Base-by-base conservation (phyloP, 2,888 invertebrate genomes). In the Nebria brevicollis region DNA sequence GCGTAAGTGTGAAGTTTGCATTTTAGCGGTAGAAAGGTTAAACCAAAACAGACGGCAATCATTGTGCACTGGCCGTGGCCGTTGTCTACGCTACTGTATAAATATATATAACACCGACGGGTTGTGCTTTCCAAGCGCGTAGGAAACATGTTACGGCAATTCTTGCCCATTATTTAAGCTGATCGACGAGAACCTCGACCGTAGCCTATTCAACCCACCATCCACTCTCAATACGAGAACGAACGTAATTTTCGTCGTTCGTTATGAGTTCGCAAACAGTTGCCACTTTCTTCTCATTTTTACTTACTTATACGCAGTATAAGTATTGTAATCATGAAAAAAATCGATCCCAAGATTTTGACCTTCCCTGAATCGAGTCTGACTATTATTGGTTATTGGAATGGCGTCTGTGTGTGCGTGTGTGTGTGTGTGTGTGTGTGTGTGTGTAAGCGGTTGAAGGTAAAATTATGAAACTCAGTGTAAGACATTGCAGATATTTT, bases 101-200 rank as follows among this genome's bases (percentile, higher is more conserved):
- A 70, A 70, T 25, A 25, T 70, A 70, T 34, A 34, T 34, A 70
- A 70, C 70, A 25, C 13, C 8, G 70, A 26, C 25, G 25, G 70
- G 70, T 70, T 25, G 70, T 70, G 70, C 11, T 54, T 54, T 70
- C 25, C 70, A 20, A 34, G 70, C 34, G 70, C 20, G 34, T 20
- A 26, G 70, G 70, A 70, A 26, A 70, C 70, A 70, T 25, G 20
- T 25, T 70, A 70, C 70, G 25, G 70, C 70, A 70, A 70, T 70
- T 70, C 70, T 70, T 70, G 70, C 26, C 70, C 70, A 70, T 70
- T 70, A 70, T 70, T 70, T 70, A 70, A 70, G 34, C 70, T 70
- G 70, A 70, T 70, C 34, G 70, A 70, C 70, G 70, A 70, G 25
- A 70, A 25, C 25, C 11, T 11, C 26, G 70, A 26, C 25, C 34